A percentile compares a stretch with the other conserved stretches of the same genome.
phyloP scores from a whole-genome alignment of 2,797 vertebrate species.

The Vespertilio murinus region DNA sequence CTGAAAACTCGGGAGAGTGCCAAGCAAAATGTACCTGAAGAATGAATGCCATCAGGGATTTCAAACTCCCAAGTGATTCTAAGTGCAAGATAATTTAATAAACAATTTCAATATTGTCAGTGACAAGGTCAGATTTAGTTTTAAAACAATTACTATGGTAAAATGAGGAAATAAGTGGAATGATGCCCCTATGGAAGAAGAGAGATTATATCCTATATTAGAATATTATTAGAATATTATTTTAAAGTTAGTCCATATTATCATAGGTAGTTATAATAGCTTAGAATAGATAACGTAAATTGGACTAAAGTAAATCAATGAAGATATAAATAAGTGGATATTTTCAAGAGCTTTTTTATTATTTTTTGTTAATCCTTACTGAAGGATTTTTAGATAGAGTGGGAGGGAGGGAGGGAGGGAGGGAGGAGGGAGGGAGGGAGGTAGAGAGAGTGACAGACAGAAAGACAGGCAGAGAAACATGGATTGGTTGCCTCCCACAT shows the following conservation, averaged over 20 bases:
- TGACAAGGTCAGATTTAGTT: not conserved
- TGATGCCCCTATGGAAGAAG: not conserved
- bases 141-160: not conserved
- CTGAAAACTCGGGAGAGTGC: not conserved
- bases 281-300: not conserved
- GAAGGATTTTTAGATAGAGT: not conserved
- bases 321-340: not conserved
- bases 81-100: not conserved
- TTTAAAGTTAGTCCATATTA: not conserved
- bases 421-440: not conserved
- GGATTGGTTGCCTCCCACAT: not conserved
- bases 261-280: not conserved
- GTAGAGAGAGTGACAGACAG: not conserved
- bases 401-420: not conserved
- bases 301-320: not conserved
- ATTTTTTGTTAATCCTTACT: not conserved
- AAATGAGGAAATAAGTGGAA: not conserved
- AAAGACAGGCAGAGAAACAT: not conserved
- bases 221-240: not conserved
- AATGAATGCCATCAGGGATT: not conserved
- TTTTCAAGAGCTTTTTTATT: not conserved
- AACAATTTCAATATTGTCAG: not conserved
- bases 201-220: not conserved
- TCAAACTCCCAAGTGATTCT: not conserved
- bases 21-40: not conserved